phyloP scores from a whole-genome alignment of 1,140 invertebrate genomes.

The Tetranychus cinnabarinus region DNA sequence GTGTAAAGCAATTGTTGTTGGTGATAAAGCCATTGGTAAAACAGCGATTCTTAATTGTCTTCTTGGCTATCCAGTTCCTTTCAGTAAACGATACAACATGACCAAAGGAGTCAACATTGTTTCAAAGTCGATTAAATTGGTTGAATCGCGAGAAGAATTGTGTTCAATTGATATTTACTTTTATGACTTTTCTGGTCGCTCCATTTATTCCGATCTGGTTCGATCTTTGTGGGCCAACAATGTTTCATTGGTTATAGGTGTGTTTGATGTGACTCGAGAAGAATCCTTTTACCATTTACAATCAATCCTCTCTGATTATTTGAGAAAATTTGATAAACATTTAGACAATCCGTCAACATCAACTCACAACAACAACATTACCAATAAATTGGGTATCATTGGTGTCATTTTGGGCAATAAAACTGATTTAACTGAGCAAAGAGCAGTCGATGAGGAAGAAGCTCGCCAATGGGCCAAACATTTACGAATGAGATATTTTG shows the following conservation, averaged over 20 bases:
- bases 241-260: conserved; percentile 2
- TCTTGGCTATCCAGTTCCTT: background rate
- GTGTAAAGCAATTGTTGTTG: conserved; percentile 5
- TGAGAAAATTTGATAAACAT: background rate
- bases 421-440: conserved; percentile 3
- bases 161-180: conserved; percentile 2
- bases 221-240: background rate
- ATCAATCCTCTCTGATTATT: background rate
- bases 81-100: conserved; percentile 1
- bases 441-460: background rate
- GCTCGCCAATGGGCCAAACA: conserved; percentile 1
- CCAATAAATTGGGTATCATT: background rate
- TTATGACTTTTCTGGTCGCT: conserved; percentile 5
- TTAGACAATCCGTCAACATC: background rate
- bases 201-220: background rate
- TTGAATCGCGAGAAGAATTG: background rate
- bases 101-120: conserved; percentile 1
- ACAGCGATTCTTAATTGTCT: conserved; percentile 2
- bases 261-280: conserved; percentile 7
- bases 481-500: conserved; percentile 7
- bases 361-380: too few species aligned
- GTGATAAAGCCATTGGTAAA: conserved; percentile 3
- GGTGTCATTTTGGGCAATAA: conserved; percentile 8
- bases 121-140: background rate
- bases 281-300: conserved; percentile 2